Percentiles rank a stretch among this genome's conserved stretches.
phyloP scores from a whole-genome alignment of 35 echinoderm and acorn worm genomes.

The Diadema setosum region DNA sequence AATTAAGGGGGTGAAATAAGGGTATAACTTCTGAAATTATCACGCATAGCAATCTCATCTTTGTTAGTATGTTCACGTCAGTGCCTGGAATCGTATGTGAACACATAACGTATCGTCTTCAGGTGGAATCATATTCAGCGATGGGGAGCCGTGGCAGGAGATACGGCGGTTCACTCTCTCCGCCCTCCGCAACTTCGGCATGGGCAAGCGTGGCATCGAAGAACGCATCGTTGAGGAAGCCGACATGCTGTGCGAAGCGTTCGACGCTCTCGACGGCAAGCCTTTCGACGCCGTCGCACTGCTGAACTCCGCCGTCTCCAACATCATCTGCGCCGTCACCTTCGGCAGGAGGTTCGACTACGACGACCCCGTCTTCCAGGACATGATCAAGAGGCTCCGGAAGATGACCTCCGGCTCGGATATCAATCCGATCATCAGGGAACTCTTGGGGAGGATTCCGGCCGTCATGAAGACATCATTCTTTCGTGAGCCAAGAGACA shows the following conservation, averaged over 20 bases:
- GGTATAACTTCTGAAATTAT: too few species aligned
- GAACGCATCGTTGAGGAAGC: slow-evolving; percentile 36
- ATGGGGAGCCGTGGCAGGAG: slow-evolving; percentile 30
- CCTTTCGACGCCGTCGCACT: neutral
- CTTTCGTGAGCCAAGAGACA: neutral
- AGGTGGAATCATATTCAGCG: slow-evolving; percentile 35
- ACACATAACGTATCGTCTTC: too few species aligned
- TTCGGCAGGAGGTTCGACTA: slow-evolving; percentile 49
- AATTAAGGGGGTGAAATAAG: too few species aligned
- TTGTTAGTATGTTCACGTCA: too few species aligned
- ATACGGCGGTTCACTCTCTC: slow-evolving; percentile 15
- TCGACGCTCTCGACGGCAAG: neutral
- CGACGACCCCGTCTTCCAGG: slow-evolving; percentile 4
- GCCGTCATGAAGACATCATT: neutral
- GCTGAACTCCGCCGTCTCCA: slow-evolving; percentile 10
- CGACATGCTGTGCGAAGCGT: neutral
- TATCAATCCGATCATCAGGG: neutral
- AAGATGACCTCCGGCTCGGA: neutral
- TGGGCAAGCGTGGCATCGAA: slow-evolving; percentile 34
- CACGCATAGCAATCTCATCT: too few species aligned
- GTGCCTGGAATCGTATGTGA: too few species aligned
- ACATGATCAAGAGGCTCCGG: neutral
- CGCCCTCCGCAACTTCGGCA: slow-evolving; percentile 47
- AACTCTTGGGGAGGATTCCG: neutral
- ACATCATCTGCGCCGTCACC: slow-evolving; percentile 29